Evolutionary conservation across 2,113 vertebrate species (phyloP), one percentile per base, ranked within the genome.

Genomic region (Ceuthmochares aereus): DNA sequence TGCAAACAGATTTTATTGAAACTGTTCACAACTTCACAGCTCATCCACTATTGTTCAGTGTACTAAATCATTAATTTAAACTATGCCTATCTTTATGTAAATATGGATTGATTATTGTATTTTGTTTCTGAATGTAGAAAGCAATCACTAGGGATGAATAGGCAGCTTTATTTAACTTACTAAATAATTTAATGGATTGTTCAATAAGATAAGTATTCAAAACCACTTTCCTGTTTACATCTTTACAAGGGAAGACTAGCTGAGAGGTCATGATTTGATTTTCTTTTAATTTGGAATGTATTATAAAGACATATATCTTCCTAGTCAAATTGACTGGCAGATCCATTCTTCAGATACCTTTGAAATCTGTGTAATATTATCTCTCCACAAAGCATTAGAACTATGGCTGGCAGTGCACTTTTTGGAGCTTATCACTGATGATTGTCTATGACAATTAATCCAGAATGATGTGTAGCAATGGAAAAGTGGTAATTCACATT

Each of bases 211-310:
- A 90, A 91, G 59, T 68, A 90, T 87, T 93, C 23, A 81, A 90
- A 97, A 49, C n/a, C 18, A 40, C n/a, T 94, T 96, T 96, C 84
- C 18, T 95, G 54, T 89, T 95, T 83, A 87, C 42, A 73, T 59
- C 66, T 64, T 56, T 89, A 47, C 64, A 84, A 47, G 26, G 15
- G 45, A 92, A 91, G 42, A 47, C 52, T 94, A 40, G 62, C 26
- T 54, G 40, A 93, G 79, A 58, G 60, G 68, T 84, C 25, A 7
- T 84, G 74, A 80, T 58, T 93, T 92, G 83, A 94, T 89, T 91
- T 95, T 93, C 11, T 86, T 96, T 96, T 95, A 95, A 97, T 76
- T 95, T 12, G n/a, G 26, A 96, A 87, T 88, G 96, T 60, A 45
- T 91, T 95, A 95, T 23, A 86, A 93, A 94, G 87, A 81, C 18